phyloP scores from a whole-genome alignment of 2,888 invertebrate genomes.

The Stenchaetothrips biformis region DNA sequence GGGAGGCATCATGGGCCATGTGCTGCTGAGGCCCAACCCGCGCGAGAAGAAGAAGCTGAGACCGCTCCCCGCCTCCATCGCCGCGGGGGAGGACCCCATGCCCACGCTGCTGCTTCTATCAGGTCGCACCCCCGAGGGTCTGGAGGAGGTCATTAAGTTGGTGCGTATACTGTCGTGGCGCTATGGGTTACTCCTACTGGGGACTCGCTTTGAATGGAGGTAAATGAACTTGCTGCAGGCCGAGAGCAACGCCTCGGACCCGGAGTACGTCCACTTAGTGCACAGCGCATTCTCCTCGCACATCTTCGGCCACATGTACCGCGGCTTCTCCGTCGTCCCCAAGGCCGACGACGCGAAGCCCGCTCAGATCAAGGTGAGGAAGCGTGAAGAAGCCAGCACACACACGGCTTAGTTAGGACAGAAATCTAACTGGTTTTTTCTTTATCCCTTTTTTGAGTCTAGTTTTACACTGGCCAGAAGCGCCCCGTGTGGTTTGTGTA shows the following conservation, averaged over 20 bases:
- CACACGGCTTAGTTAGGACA: neutral
- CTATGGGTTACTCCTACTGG: no score
- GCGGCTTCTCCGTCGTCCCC: constrained; percentile 48
- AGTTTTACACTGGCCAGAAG: constrained; percentile 52
- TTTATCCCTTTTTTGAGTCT: neutral
- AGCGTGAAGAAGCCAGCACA: neutral
- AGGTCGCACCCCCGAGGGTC: neutral
- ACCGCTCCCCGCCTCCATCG: constrained; percentile 32
- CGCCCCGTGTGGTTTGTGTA: constrained; percentile 59
- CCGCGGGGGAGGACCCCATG: neutral
- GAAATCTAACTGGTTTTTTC: neutral
- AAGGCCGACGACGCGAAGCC: neutral
- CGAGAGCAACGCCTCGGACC: constrained; percentile 41
- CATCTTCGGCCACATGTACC: constrained; percentile 47
- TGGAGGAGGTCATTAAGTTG: neutral
- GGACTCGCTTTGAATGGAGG: no score
- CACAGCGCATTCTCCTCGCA: constrained; percentile 43
- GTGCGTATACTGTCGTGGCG: no score
- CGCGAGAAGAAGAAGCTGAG: constrained; percentile 32
- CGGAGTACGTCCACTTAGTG: constrained; percentile 50
- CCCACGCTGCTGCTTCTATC: constrained; percentile 4
- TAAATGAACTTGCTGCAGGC: neutral
- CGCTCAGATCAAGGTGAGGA: neutral
- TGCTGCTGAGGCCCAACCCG: constrained; percentile 45
- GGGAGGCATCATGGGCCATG: constrained; percentile 52